Conservation (phyloP, 2,888 invertebrate species). For the Lepidocyrtinus sp. region DNA sequence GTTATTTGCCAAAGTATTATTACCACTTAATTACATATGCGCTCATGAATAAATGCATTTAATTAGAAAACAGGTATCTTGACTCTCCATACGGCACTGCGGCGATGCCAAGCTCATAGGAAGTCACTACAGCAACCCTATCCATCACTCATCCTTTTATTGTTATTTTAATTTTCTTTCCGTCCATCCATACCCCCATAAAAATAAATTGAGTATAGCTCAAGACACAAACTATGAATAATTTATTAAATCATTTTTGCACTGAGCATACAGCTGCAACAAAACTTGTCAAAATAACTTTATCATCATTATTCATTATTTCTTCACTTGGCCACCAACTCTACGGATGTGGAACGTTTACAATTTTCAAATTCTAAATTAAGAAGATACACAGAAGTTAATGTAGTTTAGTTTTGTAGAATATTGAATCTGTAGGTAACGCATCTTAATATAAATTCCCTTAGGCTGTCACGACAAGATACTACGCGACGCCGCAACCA, state of each 20-base stretch:
- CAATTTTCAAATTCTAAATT: too few relatives aligned
- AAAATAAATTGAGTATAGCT: too few relatives aligned
- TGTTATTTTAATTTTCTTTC: constrained; percentile 7
- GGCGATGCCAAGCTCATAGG: background rate
- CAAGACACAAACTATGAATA: constrained; percentile 2
- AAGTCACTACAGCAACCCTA: background rate
- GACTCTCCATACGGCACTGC: background rate
- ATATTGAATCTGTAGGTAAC: too few relatives aligned
- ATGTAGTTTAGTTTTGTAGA: too few relatives aligned
- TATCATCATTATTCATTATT: too few relatives aligned
- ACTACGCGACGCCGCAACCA: too few relatives aligned
- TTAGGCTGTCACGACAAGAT: too few relatives aligned
- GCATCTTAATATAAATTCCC: too few relatives aligned
- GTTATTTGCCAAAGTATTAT: background rate
- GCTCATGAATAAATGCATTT: constrained; percentile 4
- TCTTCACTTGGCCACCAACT: too few relatives aligned
- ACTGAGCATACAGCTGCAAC: background rate
- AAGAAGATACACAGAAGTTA: too few relatives aligned
- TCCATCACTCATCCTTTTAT: background rate
- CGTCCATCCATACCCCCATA: background rate
- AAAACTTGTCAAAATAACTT: background rate
- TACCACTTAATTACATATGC: background rate
- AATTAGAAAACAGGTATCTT: constrained; percentile 4
- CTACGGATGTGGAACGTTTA: too few relatives aligned
- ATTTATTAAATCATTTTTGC: background rate